Base-by-base conservation (phyloP, 2,888 invertebrate species). In the Ceramica pisi region DNA sequence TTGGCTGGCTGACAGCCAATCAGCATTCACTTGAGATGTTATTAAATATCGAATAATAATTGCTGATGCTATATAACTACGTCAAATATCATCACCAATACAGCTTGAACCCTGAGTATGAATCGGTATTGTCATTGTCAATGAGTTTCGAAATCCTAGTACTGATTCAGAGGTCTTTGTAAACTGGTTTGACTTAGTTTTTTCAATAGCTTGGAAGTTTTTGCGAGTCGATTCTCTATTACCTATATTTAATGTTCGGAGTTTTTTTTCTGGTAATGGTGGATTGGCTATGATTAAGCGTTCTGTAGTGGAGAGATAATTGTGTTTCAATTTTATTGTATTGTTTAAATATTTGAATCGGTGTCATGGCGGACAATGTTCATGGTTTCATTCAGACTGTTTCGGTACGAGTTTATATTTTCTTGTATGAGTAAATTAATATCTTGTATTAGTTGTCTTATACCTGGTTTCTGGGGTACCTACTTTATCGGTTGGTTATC, bases 1-100 rank as follows among this genome's bases (percentile, higher is more conserved):
- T 95, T 95, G 95, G 95, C 67, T 82, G 86, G 78, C 82, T 76
- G 59, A 62, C 80, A 85, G 86, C 95, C 95, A 95, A 95, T 95
- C 80, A 87, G 82, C 81, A 77, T 46, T 71, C 80, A 78, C 84
- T 77, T 71, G 75, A 85, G 75, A 83, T 85, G 84, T 87, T 90
- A 90, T 92, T 91, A 90, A 92, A 92, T 90, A 91, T 85, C 87
- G 88, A 88, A 89, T 89, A 88, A 87, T 86, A 90, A 88, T 80
- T 87, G 74, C 81, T 85, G 80, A 85, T 83, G 84, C 72, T 75
- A 76, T 67, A 63, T 62, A 65, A 56, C 73, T 74, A 85, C 68
- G 80, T 80, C 85, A 86, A 92, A 90, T 90, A 90, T 86, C 68
- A 69, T 53, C 64, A 79, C 90, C 90, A 89, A 75, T 84, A 65